These are phyloP conservation scores for Pherbina coryleti DNA, from an alignment of 2,888 invertebrate species.

Conservation along the genomic window DNA sequence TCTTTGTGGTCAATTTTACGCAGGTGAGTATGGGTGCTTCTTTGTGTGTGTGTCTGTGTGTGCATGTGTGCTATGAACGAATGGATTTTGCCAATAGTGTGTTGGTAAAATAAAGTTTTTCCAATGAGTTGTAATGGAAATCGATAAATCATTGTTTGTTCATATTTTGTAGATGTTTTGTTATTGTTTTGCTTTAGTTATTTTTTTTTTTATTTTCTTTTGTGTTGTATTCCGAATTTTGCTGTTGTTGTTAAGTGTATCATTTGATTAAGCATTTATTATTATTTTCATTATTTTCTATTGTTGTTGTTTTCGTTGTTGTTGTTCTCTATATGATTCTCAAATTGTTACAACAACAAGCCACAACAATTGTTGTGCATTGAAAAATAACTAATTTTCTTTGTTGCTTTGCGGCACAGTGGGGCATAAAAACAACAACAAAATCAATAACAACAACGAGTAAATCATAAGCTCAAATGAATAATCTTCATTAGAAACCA, in stretches of 20 bases:
- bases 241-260: slow-evolving; percentile 59
- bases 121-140: slow-evolving; percentile 31
- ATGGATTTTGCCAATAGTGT: background rate
- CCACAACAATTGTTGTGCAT: background rate
- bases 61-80: background rate
- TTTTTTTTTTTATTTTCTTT: background rate
- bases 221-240: background rate
- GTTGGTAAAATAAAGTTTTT: slow-evolving; percentile 3
- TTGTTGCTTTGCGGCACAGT: background rate
- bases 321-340: slow-evolving; percentile 29
- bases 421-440: background rate
- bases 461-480: background rate
- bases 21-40: slow-evolving; percentile 46
- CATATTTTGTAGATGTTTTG: slow-evolving; percentile 12
- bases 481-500: background rate
- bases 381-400: slow-evolving; percentile 12
- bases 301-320: slow-evolving; percentile 42
- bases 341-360: background rate
- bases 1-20: slow-evolving; percentile 49
- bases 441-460: background rate
- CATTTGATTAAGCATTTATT: slow-evolving; percentile 64
- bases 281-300: slow-evolving; percentile 41
- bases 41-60: slow-evolving; percentile 1
- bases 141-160: slow-evolving; percentile 34
- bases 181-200: background rate